These are phyloP conservation scores for Manacus vitellinus DNA, from an alignment of 2,113 vertebrate species.

Conservation along the genomic window DNA sequence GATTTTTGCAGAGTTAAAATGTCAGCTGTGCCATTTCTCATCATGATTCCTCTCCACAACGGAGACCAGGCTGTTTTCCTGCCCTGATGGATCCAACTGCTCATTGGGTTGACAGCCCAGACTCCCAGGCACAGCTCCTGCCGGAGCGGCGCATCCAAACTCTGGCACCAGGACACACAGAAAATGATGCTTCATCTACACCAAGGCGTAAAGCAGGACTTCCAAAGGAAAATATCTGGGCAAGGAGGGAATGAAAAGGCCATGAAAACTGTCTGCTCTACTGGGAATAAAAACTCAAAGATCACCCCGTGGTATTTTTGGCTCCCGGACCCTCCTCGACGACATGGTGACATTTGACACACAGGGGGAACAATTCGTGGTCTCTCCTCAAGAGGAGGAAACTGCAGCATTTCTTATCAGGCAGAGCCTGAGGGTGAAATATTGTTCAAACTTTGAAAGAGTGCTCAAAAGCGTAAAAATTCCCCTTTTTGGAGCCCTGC, in stretches of 20 bases:
- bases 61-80: slow-evolving; percentile 9
- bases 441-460: not conserved
- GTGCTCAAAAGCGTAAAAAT: not conserved
- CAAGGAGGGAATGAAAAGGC: not conserved
- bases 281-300: not conserved
- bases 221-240: slow-evolving; percentile 8
- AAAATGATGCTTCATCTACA: slow-evolving; percentile 16
- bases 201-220: not conserved
- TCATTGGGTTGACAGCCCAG: not conserved
- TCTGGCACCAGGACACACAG: not conserved
- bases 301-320: not conserved
- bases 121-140: not conserved
- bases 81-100: not conserved
- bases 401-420: not conserved
- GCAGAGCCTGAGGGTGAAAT: not conserved
- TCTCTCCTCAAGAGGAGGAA: not conserved
- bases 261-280: not conserved
- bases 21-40: slow-evolving; percentile 31
- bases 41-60: slow-evolving; percentile 18
- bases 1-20: slow-evolving; percentile 12
- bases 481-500: not conserved
- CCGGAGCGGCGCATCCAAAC: not conserved
- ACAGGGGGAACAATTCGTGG: not conserved
- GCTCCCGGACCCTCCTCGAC: not conserved
- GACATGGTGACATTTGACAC: not conserved